Evolutionary conservation across 2,113 vertebrate species (phyloP).

Genomic region (Nycticorax nycticorax): DNA sequence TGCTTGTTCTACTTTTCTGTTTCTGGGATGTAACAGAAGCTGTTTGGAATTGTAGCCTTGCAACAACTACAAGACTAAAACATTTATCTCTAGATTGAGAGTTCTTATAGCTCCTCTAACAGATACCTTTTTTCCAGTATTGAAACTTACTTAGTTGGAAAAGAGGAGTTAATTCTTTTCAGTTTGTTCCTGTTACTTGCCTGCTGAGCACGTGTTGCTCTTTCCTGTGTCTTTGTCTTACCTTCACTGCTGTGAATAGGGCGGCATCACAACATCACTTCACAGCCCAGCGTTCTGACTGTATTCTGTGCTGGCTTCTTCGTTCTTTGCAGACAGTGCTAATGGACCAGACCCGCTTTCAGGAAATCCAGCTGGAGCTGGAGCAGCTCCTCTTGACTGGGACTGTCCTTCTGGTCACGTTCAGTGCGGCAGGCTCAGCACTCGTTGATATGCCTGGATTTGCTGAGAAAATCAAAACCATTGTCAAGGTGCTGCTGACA

Average conservation of each 20-base stretch:
- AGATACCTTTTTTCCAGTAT: not conserved
- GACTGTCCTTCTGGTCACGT: slow-evolving; percentile 86
- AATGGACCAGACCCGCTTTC: slow-evolving; percentile 92
- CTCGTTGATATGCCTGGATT: slow-evolving; percentile 82
- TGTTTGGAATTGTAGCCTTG: not conserved
- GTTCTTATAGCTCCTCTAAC: not conserved
- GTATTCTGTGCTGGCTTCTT: not conserved
- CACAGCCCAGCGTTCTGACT: not conserved
- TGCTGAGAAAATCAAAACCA: slow-evolving; percentile 84
- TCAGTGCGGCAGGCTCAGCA: slow-evolving; percentile 81
- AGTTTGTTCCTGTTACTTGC: not conserved
- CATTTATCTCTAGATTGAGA: not conserved
- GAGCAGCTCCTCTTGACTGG: slow-evolving; percentile 81
- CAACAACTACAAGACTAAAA: not conserved
- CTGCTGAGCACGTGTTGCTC: not conserved
- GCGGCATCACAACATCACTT: not conserved
- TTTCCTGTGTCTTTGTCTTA: not conserved
- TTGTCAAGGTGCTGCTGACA: slow-evolving; percentile 80
- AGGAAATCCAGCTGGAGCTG: slow-evolving; percentile 87
- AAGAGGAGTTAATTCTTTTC: not conserved
- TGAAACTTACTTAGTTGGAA: not conserved
- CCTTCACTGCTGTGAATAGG: not conserved
- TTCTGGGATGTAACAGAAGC: not conserved
- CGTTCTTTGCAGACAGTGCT: slow-evolving; percentile 79
- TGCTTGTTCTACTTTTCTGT: not conserved